phyloP scores from a whole-genome alignment of 2,113 vertebrate species.

The Trinectes maculatus region DNA sequence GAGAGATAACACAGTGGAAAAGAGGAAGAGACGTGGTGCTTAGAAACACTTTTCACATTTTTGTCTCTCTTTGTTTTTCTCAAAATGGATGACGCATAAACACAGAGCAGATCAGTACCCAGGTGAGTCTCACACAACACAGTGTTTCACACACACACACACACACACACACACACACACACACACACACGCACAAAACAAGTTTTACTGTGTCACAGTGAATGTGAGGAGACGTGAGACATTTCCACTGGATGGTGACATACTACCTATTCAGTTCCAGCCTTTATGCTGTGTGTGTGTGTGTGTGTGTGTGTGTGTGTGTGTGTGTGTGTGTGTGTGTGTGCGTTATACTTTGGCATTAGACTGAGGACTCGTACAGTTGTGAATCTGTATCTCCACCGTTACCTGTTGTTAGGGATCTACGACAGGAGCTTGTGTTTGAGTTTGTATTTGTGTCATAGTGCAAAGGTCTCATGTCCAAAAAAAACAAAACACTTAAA shows the following conservation, averaged over 20 bases:
- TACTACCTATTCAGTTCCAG: conserved; percentile 70
- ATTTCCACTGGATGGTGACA: not conserved
- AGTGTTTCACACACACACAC: conserved; percentile 59
- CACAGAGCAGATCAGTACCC: conserved; percentile 69
- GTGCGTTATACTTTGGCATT: conserved; percentile 61
- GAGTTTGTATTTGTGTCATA: not conserved
- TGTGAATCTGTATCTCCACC: not conserved
- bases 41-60: conserved; percentile 78
- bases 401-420: not conserved
- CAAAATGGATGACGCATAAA: conserved; percentile 58
- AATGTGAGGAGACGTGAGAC: not conserved
- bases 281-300: conserved; percentile 27
- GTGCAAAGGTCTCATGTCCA: not conserved
- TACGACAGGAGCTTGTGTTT: not conserved
- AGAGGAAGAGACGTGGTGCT: conserved; percentile 68
- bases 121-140: conserved; percentile 34
- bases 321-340: not conserved
- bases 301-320: not conserved
- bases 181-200: too few species aligned
- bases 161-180: too few species aligned
- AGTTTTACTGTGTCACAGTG: not conserved
- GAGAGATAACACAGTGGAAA: conserved; percentile 35
- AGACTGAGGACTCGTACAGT: not conserved
- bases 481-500: not conserved
- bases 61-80: conserved; percentile 36